Percentiles rank a stretch among this genome's conserved stretches.
Conservation (phyloP, 2,113 vertebrate species). For the Cepphus grylle region DNA sequence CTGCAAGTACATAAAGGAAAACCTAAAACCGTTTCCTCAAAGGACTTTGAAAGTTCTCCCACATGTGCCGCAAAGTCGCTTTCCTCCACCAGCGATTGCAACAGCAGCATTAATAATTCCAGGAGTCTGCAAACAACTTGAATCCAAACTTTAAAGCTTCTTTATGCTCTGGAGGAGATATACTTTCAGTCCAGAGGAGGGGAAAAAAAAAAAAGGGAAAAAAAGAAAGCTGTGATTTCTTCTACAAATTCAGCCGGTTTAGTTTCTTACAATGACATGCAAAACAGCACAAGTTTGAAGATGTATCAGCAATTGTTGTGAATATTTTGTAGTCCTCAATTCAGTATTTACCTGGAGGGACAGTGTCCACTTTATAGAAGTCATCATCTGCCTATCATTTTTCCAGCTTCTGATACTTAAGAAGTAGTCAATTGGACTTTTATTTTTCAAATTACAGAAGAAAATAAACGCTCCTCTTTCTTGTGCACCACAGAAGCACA, state of each 20-base stretch:
- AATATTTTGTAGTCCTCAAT: not conserved
- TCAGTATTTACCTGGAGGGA: conserved; percentile 6
- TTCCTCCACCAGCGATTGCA: not conserved
- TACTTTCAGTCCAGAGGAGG: not conserved
- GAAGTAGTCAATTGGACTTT: not conserved
- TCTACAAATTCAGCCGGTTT: not conserved
- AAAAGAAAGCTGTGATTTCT: not conserved
- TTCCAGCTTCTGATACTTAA: not conserved
- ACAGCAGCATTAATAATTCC: not conserved
- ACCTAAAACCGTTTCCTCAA: not conserved
- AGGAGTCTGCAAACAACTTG: not conserved
- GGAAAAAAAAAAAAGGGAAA: not conserved
- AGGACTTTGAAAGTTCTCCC: not conserved
- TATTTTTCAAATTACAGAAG: not conserved
- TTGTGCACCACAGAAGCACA: not conserved
- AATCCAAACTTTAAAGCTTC: not conserved
- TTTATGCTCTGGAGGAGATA: not conserved
- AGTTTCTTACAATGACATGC: not conserved
- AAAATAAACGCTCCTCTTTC: not conserved
- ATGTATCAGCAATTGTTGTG: not conserved
- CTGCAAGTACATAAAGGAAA: not conserved
- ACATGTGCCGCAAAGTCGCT: rapidly evolving
- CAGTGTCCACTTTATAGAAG: not conserved
- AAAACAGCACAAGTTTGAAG: not conserved
- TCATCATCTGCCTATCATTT: not conserved